Evolutionary conservation across 2,888 invertebrate species (phyloP).

Genomic region (Phengaris arion): DNA sequence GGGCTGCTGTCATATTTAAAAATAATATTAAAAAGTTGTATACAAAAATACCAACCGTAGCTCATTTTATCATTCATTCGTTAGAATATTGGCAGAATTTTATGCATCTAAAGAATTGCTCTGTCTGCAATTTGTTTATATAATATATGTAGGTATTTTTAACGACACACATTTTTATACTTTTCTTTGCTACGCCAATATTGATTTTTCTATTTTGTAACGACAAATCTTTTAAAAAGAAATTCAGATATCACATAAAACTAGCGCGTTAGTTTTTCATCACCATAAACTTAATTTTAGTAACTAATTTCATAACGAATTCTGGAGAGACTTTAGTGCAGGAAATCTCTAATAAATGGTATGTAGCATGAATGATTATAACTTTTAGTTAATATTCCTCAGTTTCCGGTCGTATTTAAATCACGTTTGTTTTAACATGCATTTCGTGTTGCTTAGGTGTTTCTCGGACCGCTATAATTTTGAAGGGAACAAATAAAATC

Average conservation of each 20-base stretch:
- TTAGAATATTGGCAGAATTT: neutral
- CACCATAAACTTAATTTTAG: no score
- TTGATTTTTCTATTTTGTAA: no score
- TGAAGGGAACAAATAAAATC: constrained; percentile 8
- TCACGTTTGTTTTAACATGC: constrained; percentile 25
- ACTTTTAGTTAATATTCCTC: neutral
- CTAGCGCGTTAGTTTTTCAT: no score
- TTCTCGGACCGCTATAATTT: neutral
- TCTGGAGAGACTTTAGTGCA: no score
- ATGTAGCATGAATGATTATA: neutral
- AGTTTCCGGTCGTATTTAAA: constrained; percentile 3
- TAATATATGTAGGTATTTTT: no score
- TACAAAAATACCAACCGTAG: neutral
- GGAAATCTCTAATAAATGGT: neutral
- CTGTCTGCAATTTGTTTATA: neutral
- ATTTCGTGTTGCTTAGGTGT: constrained; percentile 13
- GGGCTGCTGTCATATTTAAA: constrained; percentile 24
- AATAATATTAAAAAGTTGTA: neutral
- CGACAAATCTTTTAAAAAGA: no score
- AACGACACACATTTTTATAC: no score
- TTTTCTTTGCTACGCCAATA: no score
- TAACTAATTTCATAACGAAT: no score
- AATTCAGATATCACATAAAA: no score
- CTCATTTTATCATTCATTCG: neutral
- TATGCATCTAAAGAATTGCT: neutral